Evolutionary conservation across 2,113 vertebrate genomes (phyloP), one percentile per base, ranked within the genome.

Genomic region (Loxodonta africana): DNA sequence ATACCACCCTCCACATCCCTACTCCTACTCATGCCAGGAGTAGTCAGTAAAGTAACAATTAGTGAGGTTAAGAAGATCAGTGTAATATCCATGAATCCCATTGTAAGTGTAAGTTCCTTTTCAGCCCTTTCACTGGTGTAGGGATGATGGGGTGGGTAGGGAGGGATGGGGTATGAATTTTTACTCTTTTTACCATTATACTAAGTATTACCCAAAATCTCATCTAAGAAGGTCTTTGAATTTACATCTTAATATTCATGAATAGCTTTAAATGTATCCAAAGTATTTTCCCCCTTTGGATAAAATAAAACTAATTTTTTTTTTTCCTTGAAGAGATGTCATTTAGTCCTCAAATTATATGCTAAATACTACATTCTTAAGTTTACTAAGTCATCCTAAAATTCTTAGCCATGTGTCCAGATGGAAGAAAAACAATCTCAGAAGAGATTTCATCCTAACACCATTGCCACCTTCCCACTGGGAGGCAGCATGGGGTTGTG

Each of bases 241-340:
- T 63, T 89, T 96, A 60, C 26, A 48, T 93, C 44, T 90, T 78
- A 18, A 95, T 82, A 73, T 26, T 96, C 88, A 83, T 8, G 73
- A 86, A 85, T 51, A 92, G 44, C 60, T 90, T 93, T 63, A n/a
- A 73, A 91, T 4, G 4, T 7, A 95, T 18, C 57, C 10, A 62
- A 73, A 12, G 2, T 76, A 20, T 37, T 62, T 69, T 60, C 12
- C 1, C 17, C 53, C 11, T 57, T 92, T 93, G 33, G 20, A 21
- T 78, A 37, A 91, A 97, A 82, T 81, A 83, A 84, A 95, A 84
- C 7, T 78, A 83, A 95, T n/a, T 88, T 76, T 82, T 95, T 95
- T 76, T 84, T 78, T 84, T 91, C 1, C 28, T 33, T 15, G 12
- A 87, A 91, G 41, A 95, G 14, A 94, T 80, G 33, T 85, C 15